Conservation (phyloP, 2,797 vertebrate genomes). For the Hozukius guyotensis region DNA sequence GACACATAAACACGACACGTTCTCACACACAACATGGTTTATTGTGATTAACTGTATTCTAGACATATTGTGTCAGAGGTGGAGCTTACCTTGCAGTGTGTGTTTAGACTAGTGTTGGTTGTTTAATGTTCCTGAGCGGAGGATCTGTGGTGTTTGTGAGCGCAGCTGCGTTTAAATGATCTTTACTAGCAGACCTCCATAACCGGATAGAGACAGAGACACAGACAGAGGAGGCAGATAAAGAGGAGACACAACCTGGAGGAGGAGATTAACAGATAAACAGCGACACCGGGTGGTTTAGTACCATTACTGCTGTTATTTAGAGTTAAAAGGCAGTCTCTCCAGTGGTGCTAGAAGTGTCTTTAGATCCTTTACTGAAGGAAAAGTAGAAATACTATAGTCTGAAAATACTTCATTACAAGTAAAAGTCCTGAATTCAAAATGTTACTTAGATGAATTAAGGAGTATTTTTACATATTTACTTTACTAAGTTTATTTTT, state of each 20-base stretch:
- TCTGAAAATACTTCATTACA: not conserved
- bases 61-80: fast-evolving
- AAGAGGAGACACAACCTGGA: not conserved
- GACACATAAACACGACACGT: constrained; percentile 14
- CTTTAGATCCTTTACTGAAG: not conserved
- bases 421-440: not conserved
- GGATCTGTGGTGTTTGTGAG: not conserved
- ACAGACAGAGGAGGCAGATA: not conserved
- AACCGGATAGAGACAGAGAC: constrained; percentile 63
- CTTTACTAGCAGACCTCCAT: constrained; percentile 66
- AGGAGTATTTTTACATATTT: no score
- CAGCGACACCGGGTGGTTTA: not conserved
- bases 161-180: constrained; percentile 36
- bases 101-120: fast-evolving
- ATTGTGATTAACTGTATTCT: fast-evolving
- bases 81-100: constrained; percentile 42
- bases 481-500: no score
- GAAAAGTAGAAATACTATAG: not conserved
- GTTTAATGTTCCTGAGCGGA: not conserved
- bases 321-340: no score
- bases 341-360: no score
- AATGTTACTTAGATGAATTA: not conserved
- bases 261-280: not conserved
- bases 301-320: not conserved
- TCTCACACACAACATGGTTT: fast-evolving